Evolutionary conservation across 2,113 vertebrate genomes (phyloP).

Genomic region (Zosterops borbonicus): DNA sequence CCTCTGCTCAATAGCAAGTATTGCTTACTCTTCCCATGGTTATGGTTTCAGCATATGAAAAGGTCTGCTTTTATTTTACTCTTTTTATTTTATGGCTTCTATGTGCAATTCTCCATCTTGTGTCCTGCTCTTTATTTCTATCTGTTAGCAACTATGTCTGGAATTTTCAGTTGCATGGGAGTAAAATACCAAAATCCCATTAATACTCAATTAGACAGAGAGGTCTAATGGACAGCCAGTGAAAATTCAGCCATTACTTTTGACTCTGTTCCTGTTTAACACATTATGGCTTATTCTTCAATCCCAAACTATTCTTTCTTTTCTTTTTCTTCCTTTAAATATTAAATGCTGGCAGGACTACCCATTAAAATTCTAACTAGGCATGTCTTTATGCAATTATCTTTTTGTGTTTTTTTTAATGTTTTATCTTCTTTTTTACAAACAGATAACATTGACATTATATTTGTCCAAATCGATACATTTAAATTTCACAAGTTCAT

Average conservation of each 20-base stretch:
- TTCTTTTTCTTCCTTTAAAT: neutral
- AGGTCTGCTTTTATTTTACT: neutral
- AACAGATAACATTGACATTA: neutral
- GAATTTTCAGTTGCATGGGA: neutral
- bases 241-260: neutral
- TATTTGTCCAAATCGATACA: neutral
- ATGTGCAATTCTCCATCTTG: neutral
- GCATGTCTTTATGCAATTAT: neutral
- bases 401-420: neutral
- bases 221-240: neutral
- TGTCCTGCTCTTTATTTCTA: neutral
- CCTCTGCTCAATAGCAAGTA: neutral
- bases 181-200: neutral
- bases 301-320: neutral
- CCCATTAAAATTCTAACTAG: neutral
- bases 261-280: neutral
- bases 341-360: neutral
- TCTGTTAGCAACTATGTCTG: neutral
- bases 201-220: neutral
- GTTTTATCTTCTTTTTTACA: neutral
- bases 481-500: neutral
- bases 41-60: neutral
- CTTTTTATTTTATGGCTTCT: neutral
- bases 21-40: neutral
- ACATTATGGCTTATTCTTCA: neutral